Evolutionary conservation across 2,113 vertebrate genomes (phyloP).

Genomic region (Ploceus nigricollis): DNA sequence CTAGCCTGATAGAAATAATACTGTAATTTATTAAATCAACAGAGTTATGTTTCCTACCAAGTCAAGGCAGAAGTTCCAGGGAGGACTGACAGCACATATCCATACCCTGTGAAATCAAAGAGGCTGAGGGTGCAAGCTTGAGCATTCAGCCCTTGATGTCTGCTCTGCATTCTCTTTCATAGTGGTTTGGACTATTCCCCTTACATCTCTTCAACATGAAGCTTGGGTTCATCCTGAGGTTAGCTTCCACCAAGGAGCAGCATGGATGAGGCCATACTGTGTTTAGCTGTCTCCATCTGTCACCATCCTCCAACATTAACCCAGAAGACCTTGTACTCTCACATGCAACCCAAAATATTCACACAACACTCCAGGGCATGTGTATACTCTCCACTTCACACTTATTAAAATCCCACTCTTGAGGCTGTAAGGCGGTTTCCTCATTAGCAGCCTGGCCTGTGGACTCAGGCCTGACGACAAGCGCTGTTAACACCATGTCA

Average conservation of each 20-base stretch:
- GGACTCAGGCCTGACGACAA: not conserved
- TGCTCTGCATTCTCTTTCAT: not conserved
- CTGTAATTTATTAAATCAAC: not conserved
- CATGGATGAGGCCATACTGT: not conserved
- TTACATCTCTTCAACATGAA: not conserved
- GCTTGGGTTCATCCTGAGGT: constrained; percentile 1
- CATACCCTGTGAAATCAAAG: not conserved
- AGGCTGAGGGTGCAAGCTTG: not conserved
- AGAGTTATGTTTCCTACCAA: not conserved
- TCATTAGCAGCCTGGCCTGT: constrained; percentile 33
- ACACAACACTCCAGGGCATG: constrained; percentile 33
- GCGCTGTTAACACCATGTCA: constrained; percentile 35
- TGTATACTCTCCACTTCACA: constrained; percentile 44
- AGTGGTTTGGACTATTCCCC: not conserved
- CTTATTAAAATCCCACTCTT: constrained; percentile 40
- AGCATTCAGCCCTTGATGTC: not conserved
- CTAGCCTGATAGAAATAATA: not conserved
- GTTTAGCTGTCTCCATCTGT: constrained; percentile 32
- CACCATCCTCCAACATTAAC: constrained; percentile 36
- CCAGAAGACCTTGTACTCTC: not conserved
- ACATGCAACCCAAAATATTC: constrained; percentile 43
- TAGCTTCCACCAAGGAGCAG: not conserved
- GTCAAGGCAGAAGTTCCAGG: not conserved
- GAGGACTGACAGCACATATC: not conserved
- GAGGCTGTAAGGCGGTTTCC: not conserved